Conservation (phyloP, 2,113 vertebrate genomes). For the Tor tambroides region DNA sequence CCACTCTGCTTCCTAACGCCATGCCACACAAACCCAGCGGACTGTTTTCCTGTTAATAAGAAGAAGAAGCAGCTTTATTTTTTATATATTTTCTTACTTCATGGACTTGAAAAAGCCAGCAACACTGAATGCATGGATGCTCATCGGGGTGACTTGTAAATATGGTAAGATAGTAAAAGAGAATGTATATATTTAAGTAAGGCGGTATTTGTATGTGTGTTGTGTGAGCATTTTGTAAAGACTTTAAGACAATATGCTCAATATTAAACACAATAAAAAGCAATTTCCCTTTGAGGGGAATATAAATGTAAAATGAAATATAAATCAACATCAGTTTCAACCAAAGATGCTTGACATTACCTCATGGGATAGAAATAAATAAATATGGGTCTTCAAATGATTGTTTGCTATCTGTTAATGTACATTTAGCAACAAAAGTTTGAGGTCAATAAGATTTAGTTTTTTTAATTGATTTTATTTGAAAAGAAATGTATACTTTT, state of each 20-base stretch:
- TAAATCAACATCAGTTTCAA: background rate
- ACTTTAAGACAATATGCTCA: conserved; percentile 30
- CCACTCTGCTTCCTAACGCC: conserved; percentile 69
- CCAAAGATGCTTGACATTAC: background rate
- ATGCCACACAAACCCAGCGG: background rate
- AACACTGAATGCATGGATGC: conserved; percentile 53
- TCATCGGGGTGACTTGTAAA: conserved; percentile 72
- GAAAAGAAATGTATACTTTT: background rate
- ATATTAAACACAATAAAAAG: conserved; percentile 54
- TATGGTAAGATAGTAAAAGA: conserved; percentile 72
- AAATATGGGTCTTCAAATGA: background rate
- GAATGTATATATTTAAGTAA: conserved; percentile 74
- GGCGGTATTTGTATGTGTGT: conserved; percentile 54
- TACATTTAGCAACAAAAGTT: background rate
- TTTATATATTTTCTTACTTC: conserved; percentile 76
- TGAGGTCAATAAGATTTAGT: background rate
- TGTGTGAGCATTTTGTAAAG: conserved; percentile 50
- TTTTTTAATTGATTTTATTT: too few species aligned
- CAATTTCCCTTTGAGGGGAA: conserved; percentile 24
- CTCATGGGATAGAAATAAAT: background rate
- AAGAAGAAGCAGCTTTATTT: conserved; percentile 73
- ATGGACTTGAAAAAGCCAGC: conserved; percentile 59
- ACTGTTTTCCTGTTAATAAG: conserved; percentile 43
- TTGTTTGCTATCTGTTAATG: background rate
- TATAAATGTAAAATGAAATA: conserved; percentile 2